Evolutionary conservation across 2,113 vertebrate genomes (phyloP), one percentile per base, ranked within the genome.

Genomic region (Scolopax mira): DNA sequence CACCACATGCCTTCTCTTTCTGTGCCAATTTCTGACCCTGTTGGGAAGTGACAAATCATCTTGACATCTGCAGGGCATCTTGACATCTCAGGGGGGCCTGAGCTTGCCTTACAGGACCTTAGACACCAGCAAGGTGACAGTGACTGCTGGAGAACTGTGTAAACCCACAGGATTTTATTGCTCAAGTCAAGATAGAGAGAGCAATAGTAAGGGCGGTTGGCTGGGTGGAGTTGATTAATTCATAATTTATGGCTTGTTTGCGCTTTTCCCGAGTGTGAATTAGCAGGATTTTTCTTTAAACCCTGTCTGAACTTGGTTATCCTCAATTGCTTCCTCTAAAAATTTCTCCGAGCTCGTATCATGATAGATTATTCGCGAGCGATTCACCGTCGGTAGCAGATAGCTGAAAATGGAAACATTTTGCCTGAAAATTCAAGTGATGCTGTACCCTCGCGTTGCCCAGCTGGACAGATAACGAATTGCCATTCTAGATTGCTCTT

Each of bases 291-390:
- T 92, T 91, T 83, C 55, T 87, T 84, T 33, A 78, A 84, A 60
- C 33, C 30, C 42, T 58, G 1, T 91, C 71, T 91, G 39, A 85
- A 75, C 96, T 92, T 89, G 30, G 48, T 93, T 95, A 60, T 89
- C 81, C 95, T 87, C 78, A 91, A 24, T 51, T 94, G 61, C 85
- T 94, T 95, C 75, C 66, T 91, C 81, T 81, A 55, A 87, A 72
- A 85, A 62, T 81, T 89, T 75, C 73, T 79, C 61, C 3, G 2
- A 64, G 79, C 88, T 88, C 7, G 0, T 79, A 72, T 46, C 66
- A 79, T 25, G 62, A 80, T 64, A 51, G 55, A 55, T 93, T 74
- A 78, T 87, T 94, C 2, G 17, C 4, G 2, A 84, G 51, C 0
- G 0, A 25, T 78, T 91, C 61, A 24, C 30, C 77, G 79, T 77